Evolutionary conservation across 1,140 invertebrate species (phyloP), one percentile per base, ranked within the genome.

Genomic region (Spodoptera litura): DNA sequence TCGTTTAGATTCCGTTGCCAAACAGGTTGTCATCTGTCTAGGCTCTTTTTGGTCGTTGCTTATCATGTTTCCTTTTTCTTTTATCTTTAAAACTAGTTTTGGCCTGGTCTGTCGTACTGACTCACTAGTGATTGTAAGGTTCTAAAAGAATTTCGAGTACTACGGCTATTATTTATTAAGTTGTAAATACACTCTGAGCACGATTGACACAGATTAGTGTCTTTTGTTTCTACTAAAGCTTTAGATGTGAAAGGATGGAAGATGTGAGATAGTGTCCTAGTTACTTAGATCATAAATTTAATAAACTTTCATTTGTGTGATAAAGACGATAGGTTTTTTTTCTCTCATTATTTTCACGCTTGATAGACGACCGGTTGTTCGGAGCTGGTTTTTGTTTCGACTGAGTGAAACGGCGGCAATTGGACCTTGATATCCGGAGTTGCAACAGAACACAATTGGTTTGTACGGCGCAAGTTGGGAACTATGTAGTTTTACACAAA

Each of bases 381-480:
- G 55, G 78, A 58, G 70, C 25, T 59, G 87, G 87, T 89, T 89
- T 91, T 88, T 88, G 91, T 92, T 91, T 88, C 86, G 87, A 81
- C 83, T 80, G 78, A 89, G 91, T 91, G 91, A 89, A 93, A 92
- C 91, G 84, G 85, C 81, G 82, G 81, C 85, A 92, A 93, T 87
- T 90, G 87, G 92, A 91, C 90, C 92, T 94, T 93, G 92, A 89
- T 93, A 88, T 93, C 92, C 92, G 91, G 84, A 78, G 83, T 90
- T 90, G 86, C 87, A 80, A 85, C 87, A 86, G 76, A 27, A 68
- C 72, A 81, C 70, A 76, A 82, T 81, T 80, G 79, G 73, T 49
- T 73, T 64, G 62, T 76, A 73, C 59, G 59, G 49, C 52, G 62
- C 74, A 68, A 68, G 31, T 66, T 68, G n/a, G 52, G 74, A n/a